Evolutionary conservation across 2,113 vertebrate genomes (phyloP).

Genomic region (Epinephelus fuscoguttatus): DNA sequence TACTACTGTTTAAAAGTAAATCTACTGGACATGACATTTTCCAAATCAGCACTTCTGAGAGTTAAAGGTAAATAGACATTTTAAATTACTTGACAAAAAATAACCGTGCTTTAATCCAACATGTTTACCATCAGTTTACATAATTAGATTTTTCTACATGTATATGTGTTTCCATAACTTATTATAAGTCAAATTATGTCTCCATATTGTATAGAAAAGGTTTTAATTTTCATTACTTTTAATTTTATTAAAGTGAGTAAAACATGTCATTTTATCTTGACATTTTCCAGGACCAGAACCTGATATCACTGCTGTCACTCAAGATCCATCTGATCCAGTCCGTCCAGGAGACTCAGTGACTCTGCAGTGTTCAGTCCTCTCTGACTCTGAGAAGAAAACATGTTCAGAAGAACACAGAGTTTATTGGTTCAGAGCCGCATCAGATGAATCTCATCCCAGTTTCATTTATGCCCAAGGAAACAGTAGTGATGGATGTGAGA

Average conservation of each 20-base stretch:
- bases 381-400: background rate
- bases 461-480: slow-evolving; percentile 7
- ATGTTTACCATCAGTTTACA: too few species aligned
- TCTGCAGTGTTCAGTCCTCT: slow-evolving; percentile 60
- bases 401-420: slow-evolving; percentile 40
- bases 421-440: slow-evolving; percentile 54
- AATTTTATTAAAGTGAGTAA: too few species aligned
- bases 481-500: background rate
- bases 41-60: slow-evolving; percentile 9
- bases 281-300: too few species aligned
- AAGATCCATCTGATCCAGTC: slow-evolving; percentile 1
- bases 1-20: slow-evolving; percentile 51
- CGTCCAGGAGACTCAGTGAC: slow-evolving; percentile 29
- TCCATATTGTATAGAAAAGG: too few species aligned
- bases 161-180: too few species aligned
- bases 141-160: too few species aligned
- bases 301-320: too few species aligned
- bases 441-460: slow-evolving; percentile 6
- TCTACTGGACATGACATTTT: background rate
- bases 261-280: too few species aligned
- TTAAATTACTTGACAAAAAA: background rate
- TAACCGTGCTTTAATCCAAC: too few species aligned
- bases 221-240: too few species aligned
- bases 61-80: slow-evolving; percentile 31
- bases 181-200: too few species aligned